Percentiles rank a stretch among this genome's conserved stretches.
Evolutionary conservation across 2,113 vertebrate species (phyloP).

Genomic region (Pygoscelis adeliae): DNA sequence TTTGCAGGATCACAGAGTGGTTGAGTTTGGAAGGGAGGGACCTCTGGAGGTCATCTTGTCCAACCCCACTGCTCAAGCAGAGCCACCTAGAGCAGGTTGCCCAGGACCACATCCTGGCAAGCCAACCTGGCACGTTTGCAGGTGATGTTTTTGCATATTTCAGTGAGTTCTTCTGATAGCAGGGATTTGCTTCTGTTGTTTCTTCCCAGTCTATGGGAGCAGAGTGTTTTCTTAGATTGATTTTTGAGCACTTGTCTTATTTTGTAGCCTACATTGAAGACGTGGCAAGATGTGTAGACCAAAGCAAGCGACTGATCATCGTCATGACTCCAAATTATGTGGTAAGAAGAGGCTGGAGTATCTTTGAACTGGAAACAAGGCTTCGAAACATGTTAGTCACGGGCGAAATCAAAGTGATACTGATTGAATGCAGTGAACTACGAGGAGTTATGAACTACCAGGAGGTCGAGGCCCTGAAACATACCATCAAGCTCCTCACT

Average conservation of each 20-base stretch:
- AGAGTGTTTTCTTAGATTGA: not conserved
- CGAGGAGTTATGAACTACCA: slow-evolving; percentile 99
- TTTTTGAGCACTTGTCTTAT: slow-evolving; percentile 56
- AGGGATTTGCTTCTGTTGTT: not conserved
- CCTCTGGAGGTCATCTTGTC: not conserved
- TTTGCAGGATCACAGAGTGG: not conserved
- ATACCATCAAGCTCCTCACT: slow-evolving; percentile 95
- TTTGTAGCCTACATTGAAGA: slow-evolving; percentile 96
- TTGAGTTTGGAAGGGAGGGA: not conserved
- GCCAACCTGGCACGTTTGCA: not conserved
- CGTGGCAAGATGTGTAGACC: slow-evolving; percentile 96
- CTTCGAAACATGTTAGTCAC: slow-evolving; percentile 96
- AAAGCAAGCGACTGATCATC: slow-evolving; percentile 97
- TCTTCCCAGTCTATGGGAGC: not conserved
- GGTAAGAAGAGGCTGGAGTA: slow-evolving; percentile 97
- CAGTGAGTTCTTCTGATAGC: not conserved
- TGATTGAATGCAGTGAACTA: slow-evolving; percentile 97
- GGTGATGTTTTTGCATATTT: not conserved
- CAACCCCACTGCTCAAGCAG: not conserved
- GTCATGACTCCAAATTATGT: slow-evolving; percentile 99
- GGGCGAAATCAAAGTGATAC: slow-evolving; percentile 97
- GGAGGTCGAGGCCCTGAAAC: slow-evolving; percentile 97
- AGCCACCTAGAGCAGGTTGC: not conserved
- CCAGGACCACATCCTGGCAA: not conserved
- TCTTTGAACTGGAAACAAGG: slow-evolving; percentile 98